phyloP scores from a whole-genome alignment of 2,888 invertebrate genomes.

The Zelleria hepariella region DNA sequence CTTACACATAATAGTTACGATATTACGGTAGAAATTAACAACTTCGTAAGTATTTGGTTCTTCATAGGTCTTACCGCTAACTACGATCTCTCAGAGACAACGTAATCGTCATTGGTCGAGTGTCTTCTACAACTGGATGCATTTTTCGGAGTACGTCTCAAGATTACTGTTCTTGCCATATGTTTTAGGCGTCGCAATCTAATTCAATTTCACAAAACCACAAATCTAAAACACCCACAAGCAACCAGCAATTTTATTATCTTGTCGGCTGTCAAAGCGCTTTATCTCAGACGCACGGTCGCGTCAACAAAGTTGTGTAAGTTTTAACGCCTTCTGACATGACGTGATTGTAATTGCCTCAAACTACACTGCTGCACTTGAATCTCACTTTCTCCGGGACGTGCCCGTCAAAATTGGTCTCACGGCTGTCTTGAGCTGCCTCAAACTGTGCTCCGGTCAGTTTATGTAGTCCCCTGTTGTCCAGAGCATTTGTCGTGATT shows the following conservation, averaged over 20 bases:
- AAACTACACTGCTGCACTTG: background rate
- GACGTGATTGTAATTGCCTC: background rate
- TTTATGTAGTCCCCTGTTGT: background rate
- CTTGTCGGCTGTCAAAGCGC: background rate
- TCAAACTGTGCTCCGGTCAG: background rate
- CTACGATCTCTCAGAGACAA: too few species aligned
- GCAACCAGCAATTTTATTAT: background rate
- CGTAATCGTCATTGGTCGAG: too few species aligned
- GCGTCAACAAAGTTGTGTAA: background rate
- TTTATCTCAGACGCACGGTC: background rate
- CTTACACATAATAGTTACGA: too few species aligned
- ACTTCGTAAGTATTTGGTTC: too few species aligned
- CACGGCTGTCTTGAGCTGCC: slow-evolving; percentile 11
- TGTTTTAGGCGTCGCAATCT: background rate
- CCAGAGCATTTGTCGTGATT: too few species aligned
- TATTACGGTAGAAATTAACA: background rate
- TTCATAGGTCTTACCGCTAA: too few species aligned
- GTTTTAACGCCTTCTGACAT: background rate
- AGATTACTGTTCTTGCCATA: too few species aligned
- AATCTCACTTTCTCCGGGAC: slow-evolving; percentile 25
- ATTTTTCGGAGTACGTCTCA: too few species aligned
- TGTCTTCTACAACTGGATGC: too few species aligned
- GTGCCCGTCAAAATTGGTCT: slow-evolving; percentile 24
- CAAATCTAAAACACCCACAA: background rate
- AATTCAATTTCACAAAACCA: background rate